Conservation (phyloP, 2,888 invertebrate species). For the Gerosis bhagava region DNA sequence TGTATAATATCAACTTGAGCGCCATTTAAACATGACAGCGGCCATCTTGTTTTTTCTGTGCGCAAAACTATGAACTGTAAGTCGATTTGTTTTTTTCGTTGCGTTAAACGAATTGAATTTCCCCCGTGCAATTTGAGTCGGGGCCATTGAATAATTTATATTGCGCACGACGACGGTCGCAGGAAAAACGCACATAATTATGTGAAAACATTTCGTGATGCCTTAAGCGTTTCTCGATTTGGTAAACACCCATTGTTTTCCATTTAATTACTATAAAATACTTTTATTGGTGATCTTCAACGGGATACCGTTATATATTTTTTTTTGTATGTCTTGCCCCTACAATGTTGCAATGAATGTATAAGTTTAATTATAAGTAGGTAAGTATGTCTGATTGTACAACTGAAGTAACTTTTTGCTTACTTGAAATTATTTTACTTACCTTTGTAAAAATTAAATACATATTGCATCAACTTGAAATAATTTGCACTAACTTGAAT, state of each 20-base stretch:
- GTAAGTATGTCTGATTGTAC: too few relatives aligned
- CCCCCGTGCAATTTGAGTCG: constrained; percentile 16
- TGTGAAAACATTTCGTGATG: constrained; percentile 23
- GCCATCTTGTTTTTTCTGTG: constrained; percentile 23
- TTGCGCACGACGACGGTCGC: constrained; percentile 12
- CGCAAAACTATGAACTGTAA: constrained; percentile 22
- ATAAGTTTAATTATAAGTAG: too few relatives aligned
- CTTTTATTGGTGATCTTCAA: constrained; percentile 2
- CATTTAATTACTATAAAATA: constrained; percentile 16
- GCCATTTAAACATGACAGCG: constrained; percentile 19
- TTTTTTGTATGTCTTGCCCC: neutral
- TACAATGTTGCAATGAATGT: constrained; percentile 1
- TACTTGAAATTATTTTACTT: too few relatives aligned
- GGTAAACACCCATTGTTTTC: constrained; percentile 20
- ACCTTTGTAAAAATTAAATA: too few relatives aligned
- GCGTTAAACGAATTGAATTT: constrained; percentile 36
- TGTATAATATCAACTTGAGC: constrained; percentile 19
- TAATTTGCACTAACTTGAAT: too few relatives aligned
- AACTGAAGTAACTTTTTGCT: too few relatives aligned
- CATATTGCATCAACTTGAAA: too few relatives aligned
- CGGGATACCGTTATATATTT: constrained; percentile 1
- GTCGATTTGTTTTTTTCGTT: constrained; percentile 23
- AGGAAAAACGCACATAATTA: constrained; percentile 29
- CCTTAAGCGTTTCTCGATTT: constrained; percentile 20
- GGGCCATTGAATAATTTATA: constrained; percentile 34